Conservation (phyloP, 2,113 vertebrate species). For the Menura novaehollandiae region DNA sequence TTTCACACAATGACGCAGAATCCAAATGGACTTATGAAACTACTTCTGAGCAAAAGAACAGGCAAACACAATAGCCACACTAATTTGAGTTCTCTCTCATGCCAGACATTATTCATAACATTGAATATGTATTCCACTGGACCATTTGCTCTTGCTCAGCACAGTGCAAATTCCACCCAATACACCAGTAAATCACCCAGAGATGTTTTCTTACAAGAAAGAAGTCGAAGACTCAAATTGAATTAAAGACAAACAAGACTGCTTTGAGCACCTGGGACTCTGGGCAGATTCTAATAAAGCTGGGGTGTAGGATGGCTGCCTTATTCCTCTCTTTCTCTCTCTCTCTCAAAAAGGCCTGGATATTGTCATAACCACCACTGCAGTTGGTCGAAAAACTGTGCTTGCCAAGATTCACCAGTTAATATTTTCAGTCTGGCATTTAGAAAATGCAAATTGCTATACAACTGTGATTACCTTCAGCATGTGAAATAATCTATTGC, state of each 20-base stretch:
- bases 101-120: neutral
- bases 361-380: neutral
- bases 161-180: neutral
- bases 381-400: neutral
- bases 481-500: constrained; percentile 25
- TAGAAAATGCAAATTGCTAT: constrained; percentile 21
- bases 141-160: neutral
- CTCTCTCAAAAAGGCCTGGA: neutral
- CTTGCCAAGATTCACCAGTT: constrained; percentile 27
- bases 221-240: neutral
- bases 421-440: constrained; percentile 43
- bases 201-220: neutral
- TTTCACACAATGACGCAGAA: neutral
- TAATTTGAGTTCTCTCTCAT: neutral
- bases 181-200: neutral
- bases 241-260: neutral
- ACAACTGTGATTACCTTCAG: constrained; percentile 49
- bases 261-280: neutral
- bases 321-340: neutral
- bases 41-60: neutral
- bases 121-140: neutral
- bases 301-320: neutral
- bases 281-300: neutral
- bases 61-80: neutral
- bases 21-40: neutral